These are phyloP conservation scores for Nothoprocta pentlandii DNA, from an alignment of 2,113 vertebrate genomes.

Conservation along the genomic window DNA sequence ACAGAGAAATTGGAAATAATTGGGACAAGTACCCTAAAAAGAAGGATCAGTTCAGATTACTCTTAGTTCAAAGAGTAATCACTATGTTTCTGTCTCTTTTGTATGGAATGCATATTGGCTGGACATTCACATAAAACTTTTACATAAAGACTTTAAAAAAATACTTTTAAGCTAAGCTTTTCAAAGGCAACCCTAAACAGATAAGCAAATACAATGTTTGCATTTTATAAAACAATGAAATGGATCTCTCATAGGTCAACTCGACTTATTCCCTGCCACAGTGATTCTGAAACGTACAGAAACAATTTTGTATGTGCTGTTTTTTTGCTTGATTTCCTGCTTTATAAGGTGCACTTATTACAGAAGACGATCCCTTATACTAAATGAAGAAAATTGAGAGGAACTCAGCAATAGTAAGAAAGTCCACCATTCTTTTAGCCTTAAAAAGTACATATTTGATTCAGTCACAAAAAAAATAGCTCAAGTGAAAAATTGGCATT, in stretches of 20 bases:
- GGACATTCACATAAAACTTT: background rate
- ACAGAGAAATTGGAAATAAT: background rate
- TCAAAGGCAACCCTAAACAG: background rate
- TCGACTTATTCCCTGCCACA: background rate
- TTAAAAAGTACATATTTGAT: background rate
- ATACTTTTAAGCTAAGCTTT: background rate
- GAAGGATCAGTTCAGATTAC: background rate
- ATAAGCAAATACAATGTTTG: background rate
- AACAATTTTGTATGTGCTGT: background rate
- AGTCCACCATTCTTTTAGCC: background rate
- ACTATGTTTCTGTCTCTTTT: background rate
- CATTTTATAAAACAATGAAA: background rate
- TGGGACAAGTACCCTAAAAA: background rate
- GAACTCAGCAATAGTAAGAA: background rate
- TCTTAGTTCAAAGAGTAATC: background rate
- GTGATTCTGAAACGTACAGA: background rate
- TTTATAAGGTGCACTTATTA: background rate
- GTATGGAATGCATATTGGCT: background rate
- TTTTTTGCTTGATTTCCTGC: background rate
- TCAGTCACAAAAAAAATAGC: background rate
- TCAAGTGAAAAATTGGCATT: slow-evolving; percentile 19
- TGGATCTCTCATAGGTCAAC: background rate
- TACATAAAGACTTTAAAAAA: background rate
- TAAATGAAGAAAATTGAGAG: background rate
- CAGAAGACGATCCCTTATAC: background rate